These are phyloP conservation scores for Osmerus eperlanus DNA, from an alignment of 2,113 vertebrate genomes.

Conservation along the genomic window DNA sequence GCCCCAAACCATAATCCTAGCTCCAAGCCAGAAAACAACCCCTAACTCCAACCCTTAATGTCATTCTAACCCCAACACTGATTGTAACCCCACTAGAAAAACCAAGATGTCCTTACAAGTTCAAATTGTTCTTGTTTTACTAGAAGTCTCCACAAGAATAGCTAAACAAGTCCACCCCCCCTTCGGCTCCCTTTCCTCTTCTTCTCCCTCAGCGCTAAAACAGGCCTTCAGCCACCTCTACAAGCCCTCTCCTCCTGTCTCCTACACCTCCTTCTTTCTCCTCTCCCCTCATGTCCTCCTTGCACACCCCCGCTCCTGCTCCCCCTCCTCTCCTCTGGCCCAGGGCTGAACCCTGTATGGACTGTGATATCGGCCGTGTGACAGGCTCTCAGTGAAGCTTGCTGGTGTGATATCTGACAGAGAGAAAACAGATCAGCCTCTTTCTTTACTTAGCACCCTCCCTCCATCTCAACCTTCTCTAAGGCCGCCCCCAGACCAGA, in stretches of 20 bases:
- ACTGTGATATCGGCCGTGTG: conserved; percentile 65
- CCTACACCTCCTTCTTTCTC: conserved; percentile 26
- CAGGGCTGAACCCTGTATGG: conserved; percentile 56
- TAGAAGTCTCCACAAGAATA: too few relatives aligned
- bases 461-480: too few relatives aligned
- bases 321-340: conserved; percentile 34
- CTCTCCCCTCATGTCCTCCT: conserved; percentile 21
- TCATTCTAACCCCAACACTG: too few relatives aligned
- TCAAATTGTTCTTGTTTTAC: too few relatives aligned
- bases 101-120: too few relatives aligned
- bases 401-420: conserved; percentile 60
- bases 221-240: conserved; percentile 21
- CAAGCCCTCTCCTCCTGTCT: conserved; percentile 35
- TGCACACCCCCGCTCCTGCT: conserved; percentile 23
- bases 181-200: not conserved
- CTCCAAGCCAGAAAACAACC: too few relatives aligned
- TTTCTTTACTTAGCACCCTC: conserved; percentile 61
- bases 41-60: too few relatives aligned
- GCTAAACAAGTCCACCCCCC: not conserved
- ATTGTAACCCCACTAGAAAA: too few relatives aligned
- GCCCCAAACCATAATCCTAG: too few relatives aligned
- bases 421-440: conserved; percentile 57
- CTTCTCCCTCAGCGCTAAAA: not conserved
- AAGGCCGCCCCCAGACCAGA: too few relatives aligned
- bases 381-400: conserved; percentile 41